Evolutionary conservation across 2,888 invertebrate species (phyloP).

Genomic region (Endomychus coccineus): DNA sequence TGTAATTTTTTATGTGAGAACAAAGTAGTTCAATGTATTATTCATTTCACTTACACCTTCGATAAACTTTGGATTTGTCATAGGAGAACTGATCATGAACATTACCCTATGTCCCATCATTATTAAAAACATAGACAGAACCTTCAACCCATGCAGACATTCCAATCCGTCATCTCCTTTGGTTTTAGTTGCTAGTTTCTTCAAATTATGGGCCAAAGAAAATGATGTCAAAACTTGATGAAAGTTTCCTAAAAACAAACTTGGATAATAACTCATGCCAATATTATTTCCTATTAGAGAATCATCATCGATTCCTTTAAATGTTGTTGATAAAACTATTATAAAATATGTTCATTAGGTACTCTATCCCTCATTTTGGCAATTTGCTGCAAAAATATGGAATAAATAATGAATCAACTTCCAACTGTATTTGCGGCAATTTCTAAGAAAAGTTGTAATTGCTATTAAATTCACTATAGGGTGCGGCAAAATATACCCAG

Average conservation of each 20-base stretch:
- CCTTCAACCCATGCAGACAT: constrained; percentile 34
- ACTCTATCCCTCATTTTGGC: too few species aligned
- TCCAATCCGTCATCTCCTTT: constrained; percentile 28
- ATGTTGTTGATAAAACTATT: too few species aligned
- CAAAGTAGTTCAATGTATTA: neutral
- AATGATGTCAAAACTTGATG: constrained; percentile 30
- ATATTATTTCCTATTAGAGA: neutral
- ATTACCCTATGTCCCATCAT: constrained; percentile 35
- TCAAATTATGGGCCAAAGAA: constrained; percentile 29
- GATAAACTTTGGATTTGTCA: constrained; percentile 31
- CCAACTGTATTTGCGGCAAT: too few species aligned
- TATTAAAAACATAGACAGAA: constrained; percentile 32
- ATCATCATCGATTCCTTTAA: neutral
- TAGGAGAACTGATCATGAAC: constrained; percentile 34
- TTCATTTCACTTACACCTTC: constrained; percentile 28
- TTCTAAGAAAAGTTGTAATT: too few species aligned
- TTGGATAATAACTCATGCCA: too few species aligned
- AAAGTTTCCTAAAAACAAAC: constrained; percentile 23
- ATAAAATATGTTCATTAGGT: too few species aligned
- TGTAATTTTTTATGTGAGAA: too few species aligned
- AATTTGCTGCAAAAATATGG: too few species aligned
- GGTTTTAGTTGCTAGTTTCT: constrained; percentile 26
- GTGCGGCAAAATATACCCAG: too few species aligned
- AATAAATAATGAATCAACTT: too few species aligned
- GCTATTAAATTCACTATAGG: too few species aligned